Conservation (phyloP, 2,797 vertebrate species). For the Melanotaenia trifasciata region DNA sequence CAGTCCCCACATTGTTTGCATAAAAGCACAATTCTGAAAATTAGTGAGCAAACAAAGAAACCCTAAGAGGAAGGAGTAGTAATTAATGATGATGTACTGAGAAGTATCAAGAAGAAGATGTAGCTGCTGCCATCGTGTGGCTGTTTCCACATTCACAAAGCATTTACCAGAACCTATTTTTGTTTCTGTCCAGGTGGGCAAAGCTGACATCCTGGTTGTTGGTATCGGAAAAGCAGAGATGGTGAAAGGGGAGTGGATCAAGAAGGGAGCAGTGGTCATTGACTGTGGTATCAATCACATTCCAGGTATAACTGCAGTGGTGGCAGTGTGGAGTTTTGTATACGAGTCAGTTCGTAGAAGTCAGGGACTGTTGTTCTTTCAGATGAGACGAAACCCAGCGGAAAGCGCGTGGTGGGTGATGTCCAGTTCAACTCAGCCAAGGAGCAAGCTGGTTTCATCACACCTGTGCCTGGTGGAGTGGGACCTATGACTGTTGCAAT, state of each 20-base stretch:
- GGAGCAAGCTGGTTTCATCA: slow-evolving; percentile 92
- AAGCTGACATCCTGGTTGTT: slow-evolving; percentile 96
- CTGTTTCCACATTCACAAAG: not conserved
- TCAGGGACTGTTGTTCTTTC: slow-evolving; percentile 1
- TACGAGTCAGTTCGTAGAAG: not conserved
- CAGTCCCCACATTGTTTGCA: not conserved
- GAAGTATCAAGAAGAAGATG: not conserved
- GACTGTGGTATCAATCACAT: slow-evolving; percentile 98
- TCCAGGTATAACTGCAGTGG: slow-evolving; percentile 80
- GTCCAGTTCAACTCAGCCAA: slow-evolving; percentile 89
- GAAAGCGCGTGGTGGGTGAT: slow-evolving; percentile 93
- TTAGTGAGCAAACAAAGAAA: not conserved
- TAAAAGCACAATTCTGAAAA: not conserved
- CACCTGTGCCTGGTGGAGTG: slow-evolving; percentile 96
- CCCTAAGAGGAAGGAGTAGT: not conserved
- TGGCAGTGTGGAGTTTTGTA: not conserved
- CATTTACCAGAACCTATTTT: not conserved
- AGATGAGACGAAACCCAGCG: slow-evolving; percentile 91
- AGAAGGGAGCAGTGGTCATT: slow-evolving; percentile 95
- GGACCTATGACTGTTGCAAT: slow-evolving; percentile 99
- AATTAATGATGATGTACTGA: not conserved
- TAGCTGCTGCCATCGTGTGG: slow-evolving; percentile 23
- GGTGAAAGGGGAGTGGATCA: slow-evolving; percentile 97
- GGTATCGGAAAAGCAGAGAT: slow-evolving; percentile 95
- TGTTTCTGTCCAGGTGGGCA: slow-evolving; percentile 83